Evolutionary conservation across 2,888 invertebrate genomes (phyloP).

Genomic region (Neoaliturus tenellus): DNA sequence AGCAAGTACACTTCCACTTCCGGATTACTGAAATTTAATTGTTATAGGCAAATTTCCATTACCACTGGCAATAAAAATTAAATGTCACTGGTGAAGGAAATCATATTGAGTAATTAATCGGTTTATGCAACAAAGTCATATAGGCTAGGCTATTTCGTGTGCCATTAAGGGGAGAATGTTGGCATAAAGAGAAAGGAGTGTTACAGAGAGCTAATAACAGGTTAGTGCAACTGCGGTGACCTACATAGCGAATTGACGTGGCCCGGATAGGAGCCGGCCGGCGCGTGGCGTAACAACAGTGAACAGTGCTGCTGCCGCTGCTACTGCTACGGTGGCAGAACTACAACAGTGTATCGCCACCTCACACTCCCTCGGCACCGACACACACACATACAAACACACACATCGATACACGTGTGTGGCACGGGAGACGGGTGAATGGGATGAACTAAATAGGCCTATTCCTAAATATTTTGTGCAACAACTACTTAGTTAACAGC

Average conservation of each 20-base stretch:
- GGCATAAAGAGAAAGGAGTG: constrained; percentile 10
- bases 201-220: constrained; percentile 19
- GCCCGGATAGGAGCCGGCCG: constrained; percentile 32
- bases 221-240: constrained; percentile 35
- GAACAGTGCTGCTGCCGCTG: background rate
- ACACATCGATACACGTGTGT: constrained; percentile 6
- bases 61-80: too few species aligned
- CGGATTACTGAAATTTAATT: too few species aligned
- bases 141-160: background rate
- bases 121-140: background rate
- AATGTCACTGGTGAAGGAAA: too few species aligned
- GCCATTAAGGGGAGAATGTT: constrained; percentile 1
- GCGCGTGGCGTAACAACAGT: constrained; percentile 40
- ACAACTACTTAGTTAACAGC: too few species aligned
- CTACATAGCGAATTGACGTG: constrained; percentile 40
- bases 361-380: too few species aligned
- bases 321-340: background rate
- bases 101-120: background rate
- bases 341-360: too few species aligned
- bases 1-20: too few species aligned
- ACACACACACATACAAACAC: too few species aligned
- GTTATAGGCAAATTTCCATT: too few species aligned
- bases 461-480: too few species aligned
- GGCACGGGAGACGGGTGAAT: too few species aligned
- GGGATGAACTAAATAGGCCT: too few species aligned